Evolutionary conservation across 2,888 invertebrate genomes (phyloP).

Genomic region (Mimumesa dahlbomi): DNA sequence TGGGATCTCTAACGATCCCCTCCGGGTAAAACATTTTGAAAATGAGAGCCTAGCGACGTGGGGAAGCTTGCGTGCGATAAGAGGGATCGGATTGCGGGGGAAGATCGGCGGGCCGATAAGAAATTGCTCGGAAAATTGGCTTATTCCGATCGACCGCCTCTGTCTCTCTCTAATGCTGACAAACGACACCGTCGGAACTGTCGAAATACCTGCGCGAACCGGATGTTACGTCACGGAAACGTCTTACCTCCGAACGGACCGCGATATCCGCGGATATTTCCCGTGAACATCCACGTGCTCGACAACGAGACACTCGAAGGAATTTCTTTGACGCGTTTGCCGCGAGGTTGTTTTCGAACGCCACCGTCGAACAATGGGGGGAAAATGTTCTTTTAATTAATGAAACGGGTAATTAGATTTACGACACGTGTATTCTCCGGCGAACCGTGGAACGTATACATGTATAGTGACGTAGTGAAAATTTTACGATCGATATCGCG

Average conservation of each 20-base stretch:
- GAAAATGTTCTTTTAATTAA: no score
- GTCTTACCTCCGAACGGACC: no score
- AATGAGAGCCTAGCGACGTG: slow-evolving; percentile 38
- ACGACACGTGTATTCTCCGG: no score
- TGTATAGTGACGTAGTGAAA: no score
- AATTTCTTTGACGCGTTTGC: no score
- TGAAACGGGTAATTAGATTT: no score
- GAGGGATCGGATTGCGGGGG: slow-evolving; percentile 36
- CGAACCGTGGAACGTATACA: no score
- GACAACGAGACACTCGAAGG: no score
- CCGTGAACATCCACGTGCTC: no score
- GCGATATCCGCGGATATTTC: no score
- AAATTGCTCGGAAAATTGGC: slow-evolving; percentile 78
- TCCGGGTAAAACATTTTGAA: slow-evolving; percentile 45
- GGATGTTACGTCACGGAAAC: slow-evolving; percentile 8
- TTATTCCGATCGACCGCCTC: slow-evolving; percentile 73
- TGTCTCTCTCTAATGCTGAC: slow-evolving; percentile 68
- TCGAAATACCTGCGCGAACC: slow-evolving; percentile 60
- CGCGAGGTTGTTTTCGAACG: no score
- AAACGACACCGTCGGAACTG: slow-evolving; percentile 70
- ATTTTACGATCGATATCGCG: neutral
- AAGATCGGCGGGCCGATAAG: slow-evolving; percentile 73
- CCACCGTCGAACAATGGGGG: no score
- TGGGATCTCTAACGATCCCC: slow-evolving; percentile 34
- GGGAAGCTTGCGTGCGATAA: slow-evolving; percentile 24